phyloP scores from a whole-genome alignment of 2,113 vertebrate species.

The Struthidea cinerea region DNA sequence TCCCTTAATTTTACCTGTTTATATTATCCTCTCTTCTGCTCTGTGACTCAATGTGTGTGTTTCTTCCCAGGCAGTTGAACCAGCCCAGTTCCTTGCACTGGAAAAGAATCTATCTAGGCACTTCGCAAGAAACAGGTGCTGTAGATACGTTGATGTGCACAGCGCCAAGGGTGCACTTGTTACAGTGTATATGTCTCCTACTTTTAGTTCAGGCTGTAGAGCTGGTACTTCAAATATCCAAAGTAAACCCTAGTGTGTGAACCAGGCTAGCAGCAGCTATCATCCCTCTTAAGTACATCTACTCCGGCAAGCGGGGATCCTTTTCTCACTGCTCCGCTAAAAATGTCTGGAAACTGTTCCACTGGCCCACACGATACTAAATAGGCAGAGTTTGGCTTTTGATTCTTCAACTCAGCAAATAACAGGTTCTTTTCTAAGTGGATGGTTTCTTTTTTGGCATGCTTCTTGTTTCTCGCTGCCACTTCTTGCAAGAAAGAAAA shows the following conservation, averaged over 20 bases:
- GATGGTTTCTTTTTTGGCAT: background rate
- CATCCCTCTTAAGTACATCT: background rate
- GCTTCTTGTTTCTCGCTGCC: background rate
- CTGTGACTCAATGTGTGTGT: background rate
- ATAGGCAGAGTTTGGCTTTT: background rate
- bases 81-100: background rate
- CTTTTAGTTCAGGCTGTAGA: background rate
- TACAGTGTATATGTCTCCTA: background rate
- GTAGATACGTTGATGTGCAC: background rate
- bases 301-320: background rate
- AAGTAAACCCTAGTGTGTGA: background rate
- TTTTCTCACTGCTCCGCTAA: background rate
- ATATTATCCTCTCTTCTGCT: background rate
- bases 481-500: background rate
- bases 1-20: background rate
- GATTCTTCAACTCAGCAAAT: background rate
- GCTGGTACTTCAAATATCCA: background rate
- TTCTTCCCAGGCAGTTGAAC: background rate
- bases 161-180: fast-evolving
- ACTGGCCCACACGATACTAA: background rate
- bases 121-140: background rate
- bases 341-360: background rate
- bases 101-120: background rate
- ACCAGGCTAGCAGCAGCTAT: background rate
- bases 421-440: background rate